A percentile compares a stretch with the other conserved stretches of the same genome.
Conservation (phyloP, 2,113 vertebrate species). For the Sylvia atricapilla region DNA sequence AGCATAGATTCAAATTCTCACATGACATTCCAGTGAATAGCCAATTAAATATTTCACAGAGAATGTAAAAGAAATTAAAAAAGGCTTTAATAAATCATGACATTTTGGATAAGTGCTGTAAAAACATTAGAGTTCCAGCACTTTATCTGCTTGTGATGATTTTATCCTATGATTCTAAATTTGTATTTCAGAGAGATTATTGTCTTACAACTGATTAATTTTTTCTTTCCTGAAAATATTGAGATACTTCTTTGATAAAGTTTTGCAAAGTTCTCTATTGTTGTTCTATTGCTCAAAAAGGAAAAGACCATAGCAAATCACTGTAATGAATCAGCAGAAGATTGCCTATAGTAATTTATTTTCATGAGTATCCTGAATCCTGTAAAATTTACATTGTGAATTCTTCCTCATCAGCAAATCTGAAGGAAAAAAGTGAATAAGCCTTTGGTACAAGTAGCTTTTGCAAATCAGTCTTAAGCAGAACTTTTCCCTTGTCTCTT, state of each 20-base stretch:
- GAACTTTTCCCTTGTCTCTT: neutral
- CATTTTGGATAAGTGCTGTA: neutral
- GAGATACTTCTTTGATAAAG: neutral
- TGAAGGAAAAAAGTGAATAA: neutral
- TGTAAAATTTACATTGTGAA: neutral
- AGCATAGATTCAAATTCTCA: neutral
- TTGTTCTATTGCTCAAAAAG: neutral
- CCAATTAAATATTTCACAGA: neutral
- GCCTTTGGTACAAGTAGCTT: neutral
- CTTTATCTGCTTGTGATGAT: neutral
- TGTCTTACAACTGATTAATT: neutral
- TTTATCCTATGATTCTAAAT: neutral
- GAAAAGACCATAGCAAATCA: neutral
- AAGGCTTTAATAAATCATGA: neutral
- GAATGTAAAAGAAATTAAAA: neutral
- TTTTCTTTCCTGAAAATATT: conserved; percentile 1
- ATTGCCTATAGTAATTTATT: neutral
- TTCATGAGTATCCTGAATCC: neutral
- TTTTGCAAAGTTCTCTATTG: neutral
- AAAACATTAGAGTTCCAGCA: neutral
- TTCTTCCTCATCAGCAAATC: neutral
- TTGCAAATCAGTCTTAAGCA: neutral
- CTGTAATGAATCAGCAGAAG: neutral
- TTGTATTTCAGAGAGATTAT: neutral
- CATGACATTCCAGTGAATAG: neutral